Conservation (phyloP, 2,888 invertebrate genomes). For the Aphidius colemani region DNA sequence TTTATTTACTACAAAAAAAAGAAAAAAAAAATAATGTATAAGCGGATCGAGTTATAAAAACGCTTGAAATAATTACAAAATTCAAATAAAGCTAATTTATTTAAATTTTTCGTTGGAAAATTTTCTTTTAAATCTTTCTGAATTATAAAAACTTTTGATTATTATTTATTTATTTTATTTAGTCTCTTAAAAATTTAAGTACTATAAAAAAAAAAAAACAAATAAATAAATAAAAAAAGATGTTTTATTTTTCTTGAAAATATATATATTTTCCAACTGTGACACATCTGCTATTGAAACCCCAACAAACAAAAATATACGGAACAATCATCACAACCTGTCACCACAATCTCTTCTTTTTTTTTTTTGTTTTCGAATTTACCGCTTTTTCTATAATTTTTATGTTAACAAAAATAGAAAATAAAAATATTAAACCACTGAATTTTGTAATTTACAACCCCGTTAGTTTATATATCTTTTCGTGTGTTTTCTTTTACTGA, state of each 20-base stretch:
- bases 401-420: constrained; percentile 26
- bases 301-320: constrained; percentile 7
- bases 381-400: constrained; percentile 16
- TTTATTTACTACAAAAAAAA: no score
- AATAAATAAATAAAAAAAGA: no score
- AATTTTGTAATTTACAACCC: constrained; percentile 2
- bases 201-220: no score
- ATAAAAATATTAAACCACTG: background rate
- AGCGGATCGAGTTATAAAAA: no score
- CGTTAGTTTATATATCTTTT: constrained; percentile 2
- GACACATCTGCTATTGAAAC: background rate
- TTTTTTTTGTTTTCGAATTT: background rate
- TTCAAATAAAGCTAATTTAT: no score
- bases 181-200: no score
- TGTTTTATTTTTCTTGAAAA: background rate
- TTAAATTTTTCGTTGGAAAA: no score
- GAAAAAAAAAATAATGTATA: no score
- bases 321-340: constrained; percentile 11
- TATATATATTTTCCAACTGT: background rate
- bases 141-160: no score
- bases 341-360: constrained; percentile 7
- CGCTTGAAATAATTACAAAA: no score
- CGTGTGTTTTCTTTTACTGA: constrained; percentile 2
- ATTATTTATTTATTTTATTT: no score
- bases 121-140: no score